Base-by-base conservation (phyloP, 2,888 invertebrate genomes). In the Pocota personata region DNA sequence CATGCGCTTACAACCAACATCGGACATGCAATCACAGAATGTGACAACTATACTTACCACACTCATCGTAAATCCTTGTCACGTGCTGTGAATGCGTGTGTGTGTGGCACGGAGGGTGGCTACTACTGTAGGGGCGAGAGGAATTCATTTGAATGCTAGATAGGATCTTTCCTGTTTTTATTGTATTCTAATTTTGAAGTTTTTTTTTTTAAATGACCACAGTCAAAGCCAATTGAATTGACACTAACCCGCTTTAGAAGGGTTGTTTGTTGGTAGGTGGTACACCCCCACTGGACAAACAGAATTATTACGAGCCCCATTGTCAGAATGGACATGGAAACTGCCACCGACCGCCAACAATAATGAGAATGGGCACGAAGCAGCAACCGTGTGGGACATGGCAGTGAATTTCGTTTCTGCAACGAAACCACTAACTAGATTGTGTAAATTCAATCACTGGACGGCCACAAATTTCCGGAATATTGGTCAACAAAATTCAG, bases 381-480 rank as follows among this genome's bases (percentile, higher is more conserved):
- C 27, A n/a, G 50, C 19, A 8, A 10, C 14, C 24, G 14, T 1
- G 32, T 35, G 50, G 14, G 57, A 32, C 40, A 60, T 66, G 69
- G 67, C 37, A 78, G 67, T 62, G 80, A 77, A 77, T 82, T 76
- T 80, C 76, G 60, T 82, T 72, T 66, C 67, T 76, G 60, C 82
- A 87, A 77, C 60, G 82, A 66, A 82, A 78, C 87, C 82, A 69
- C 87, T 87, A 87, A 87, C 87, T 82, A 77, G 87, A 87, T 87
- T 87, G 87, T 87, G 87, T 87, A 87, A 87, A 87, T 87, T 87
- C 87, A 87, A 87, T 87, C 87, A 87, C 66, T 69, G 75, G 73
- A 46, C 37, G 69, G 76, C 87, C 87, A 30, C 87, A 87, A 82
- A 73, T 82, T 77, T 73, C 87, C 69, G 69, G 73, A 87, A 82